Evolutionary conservation across 2,113 vertebrate species (phyloP).

Genomic region (Strix uralensis): DNA sequence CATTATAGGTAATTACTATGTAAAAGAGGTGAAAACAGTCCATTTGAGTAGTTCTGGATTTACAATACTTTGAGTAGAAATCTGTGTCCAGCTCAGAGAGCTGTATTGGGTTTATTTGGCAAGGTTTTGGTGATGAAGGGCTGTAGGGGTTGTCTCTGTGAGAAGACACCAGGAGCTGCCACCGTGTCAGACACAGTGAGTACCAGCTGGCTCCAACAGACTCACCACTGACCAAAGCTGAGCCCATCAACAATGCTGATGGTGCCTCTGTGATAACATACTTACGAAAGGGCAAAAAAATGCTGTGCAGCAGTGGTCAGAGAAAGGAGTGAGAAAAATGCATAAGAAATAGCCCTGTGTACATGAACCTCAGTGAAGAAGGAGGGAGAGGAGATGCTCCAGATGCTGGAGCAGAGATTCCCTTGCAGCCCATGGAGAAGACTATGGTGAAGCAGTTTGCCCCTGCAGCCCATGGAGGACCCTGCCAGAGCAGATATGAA

Average conservation of each 20-base stretch:
- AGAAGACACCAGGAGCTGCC: background rate
- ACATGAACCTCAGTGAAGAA: background rate
- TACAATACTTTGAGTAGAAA: background rate
- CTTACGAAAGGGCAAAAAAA: background rate
- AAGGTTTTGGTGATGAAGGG: background rate
- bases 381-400: background rate
- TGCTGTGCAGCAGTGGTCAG: background rate
- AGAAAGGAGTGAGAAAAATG: background rate
- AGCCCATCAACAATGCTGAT: background rate
- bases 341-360: background rate
- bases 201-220: background rate
- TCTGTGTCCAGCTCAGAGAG: background rate
- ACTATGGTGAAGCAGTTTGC: background rate
- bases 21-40: background rate
- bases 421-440: background rate
- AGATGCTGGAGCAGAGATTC: background rate
- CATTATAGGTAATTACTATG: background rate
- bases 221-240: background rate
- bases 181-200: background rate
- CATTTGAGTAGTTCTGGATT: background rate
- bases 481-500: background rate
- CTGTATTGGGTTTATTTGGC: background rate
- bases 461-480: background rate
- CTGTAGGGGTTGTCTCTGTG: background rate
- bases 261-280: background rate